These are phyloP conservation scores for Pseudolycoriella hygida DNA, from an alignment of 2,888 invertebrate species.

Conservation along the genomic window DNA sequence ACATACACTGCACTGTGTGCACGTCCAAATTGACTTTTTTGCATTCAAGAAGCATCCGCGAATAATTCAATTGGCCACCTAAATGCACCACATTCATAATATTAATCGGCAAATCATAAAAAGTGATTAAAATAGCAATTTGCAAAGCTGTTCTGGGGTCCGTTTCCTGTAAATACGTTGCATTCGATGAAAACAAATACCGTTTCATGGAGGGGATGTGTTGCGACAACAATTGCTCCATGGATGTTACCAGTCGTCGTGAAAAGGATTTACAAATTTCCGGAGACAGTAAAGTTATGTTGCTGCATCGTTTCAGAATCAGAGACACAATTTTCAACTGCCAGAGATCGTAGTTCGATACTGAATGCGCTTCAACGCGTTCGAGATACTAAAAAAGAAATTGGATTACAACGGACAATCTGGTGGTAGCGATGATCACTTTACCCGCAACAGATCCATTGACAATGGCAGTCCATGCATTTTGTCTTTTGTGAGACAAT, in stretches of 20 bases:
- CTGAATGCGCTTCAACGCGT: slow-evolving; percentile 34
- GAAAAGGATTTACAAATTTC: slow-evolving; percentile 23
- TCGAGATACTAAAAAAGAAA: slow-evolving; percentile 34
- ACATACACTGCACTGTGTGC: slow-evolving; percentile 16
- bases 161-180: slow-evolving; percentile 7
- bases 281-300: slow-evolving; percentile 21
- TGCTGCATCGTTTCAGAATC: slow-evolving; percentile 30
- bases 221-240: slow-evolving; percentile 16
- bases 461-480: slow-evolving; percentile 56
- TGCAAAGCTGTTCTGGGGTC: slow-evolving; percentile 10
- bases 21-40: slow-evolving; percentile 20
- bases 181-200: slow-evolving; percentile 15
- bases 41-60: slow-evolving; percentile 21
- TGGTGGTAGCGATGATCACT: no score
- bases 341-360: slow-evolving; percentile 42
- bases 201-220: slow-evolving; percentile 17
- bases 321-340: slow-evolving; percentile 52
- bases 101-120: slow-evolving; percentile 22
- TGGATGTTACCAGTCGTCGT: slow-evolving; percentile 18
- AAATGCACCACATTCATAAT: slow-evolving; percentile 20
- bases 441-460: slow-evolving; percentile 49
- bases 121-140: slow-evolving; percentile 20
- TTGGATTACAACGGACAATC: no score
- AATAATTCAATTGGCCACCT: slow-evolving; percentile 17
- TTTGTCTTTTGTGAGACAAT: slow-evolving; percentile 66